These are phyloP conservation scores for Morelia viridis DNA, from an alignment of 2,797 vertebrate genomes.

Conservation along the genomic window DNA sequence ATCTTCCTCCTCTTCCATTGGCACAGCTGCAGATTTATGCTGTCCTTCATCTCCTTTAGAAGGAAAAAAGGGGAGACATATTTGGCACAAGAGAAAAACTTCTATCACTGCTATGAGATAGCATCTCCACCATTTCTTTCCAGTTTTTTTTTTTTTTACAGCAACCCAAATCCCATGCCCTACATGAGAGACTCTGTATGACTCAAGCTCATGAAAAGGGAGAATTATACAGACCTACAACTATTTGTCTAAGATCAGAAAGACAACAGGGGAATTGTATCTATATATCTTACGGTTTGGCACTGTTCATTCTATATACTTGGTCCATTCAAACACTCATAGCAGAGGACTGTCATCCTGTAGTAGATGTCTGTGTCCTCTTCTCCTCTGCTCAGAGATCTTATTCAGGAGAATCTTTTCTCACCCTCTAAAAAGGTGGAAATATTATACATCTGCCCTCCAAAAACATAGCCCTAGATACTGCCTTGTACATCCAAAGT, in stretches of 20 bases:
- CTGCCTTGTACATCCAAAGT: neutral
- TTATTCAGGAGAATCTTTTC: no score
- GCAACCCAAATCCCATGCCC: neutral
- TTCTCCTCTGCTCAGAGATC: neutral
- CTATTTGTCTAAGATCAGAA: neutral
- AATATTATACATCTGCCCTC: neutral
- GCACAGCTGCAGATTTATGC: constrained; percentile 75
- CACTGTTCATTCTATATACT: neutral
- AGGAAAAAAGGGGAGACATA: neutral
- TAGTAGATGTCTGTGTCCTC: neutral
- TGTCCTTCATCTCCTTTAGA: constrained; percentile 87
- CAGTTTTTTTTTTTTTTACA: neutral
- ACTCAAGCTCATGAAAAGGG: neutral
- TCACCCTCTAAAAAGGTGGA: neutral
- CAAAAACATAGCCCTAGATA: neutral
- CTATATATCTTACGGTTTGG: neutral
- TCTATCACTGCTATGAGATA: neutral
- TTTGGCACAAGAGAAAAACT: neutral
- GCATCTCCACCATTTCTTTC: neutral
- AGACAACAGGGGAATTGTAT: neutral
- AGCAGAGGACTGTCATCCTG: neutral
- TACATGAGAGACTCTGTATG: neutral
- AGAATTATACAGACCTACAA: neutral
- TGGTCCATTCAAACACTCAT: neutral
- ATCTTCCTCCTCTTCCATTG: constrained; percentile 80